Base-by-base conservation (phyloP, 1,140 invertebrate genomes). In the Magallana ariakensis region DNA sequence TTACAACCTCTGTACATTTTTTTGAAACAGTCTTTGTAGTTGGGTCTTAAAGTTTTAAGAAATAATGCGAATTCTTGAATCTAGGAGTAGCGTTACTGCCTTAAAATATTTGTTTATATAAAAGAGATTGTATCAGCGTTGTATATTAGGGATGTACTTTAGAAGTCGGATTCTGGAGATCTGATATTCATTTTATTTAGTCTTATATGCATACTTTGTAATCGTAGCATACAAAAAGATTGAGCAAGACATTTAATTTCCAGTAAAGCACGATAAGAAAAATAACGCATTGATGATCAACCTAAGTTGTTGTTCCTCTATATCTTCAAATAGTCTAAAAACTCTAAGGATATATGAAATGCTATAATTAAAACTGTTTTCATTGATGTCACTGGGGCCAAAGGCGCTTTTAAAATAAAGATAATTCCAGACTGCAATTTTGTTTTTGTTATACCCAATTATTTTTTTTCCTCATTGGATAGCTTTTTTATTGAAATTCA, bases 111-210 rank as follows among this genome's bases (percentile, higher is more conserved):
- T 70, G 66, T 70, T 70, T 70, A 70, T 70, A 70, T 70, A 70
- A 70, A 70, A 70, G 66, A 70, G 66, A 70, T 70, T 26, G 8
- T 70, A 70, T 70, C 66, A 26, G 9, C n/a, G 7, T 19, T 70
- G 66, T 70, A 70, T 70, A 70, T 70, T 70, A 70, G n/a, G 66
- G n/a, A 70, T 70, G 66, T 70, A 70, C 66, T 70, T 70, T 70
- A 70, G n/a, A 70, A 70, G 19, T 70, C 66, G 8, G 66, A 70
- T 70, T 26, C 33, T 4, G n/a, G 66, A 26, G 66, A 46, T 22
- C 66, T 70, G 66, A 70, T 70, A 70, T 26, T 26, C n/a, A 26
- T 70, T 70, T 70, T 22, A 70, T 70, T 26, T 70, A 70, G 66
- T 70, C 66, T 19, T 70, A 70, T 70, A 26, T 70, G 66, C 66